Conservation (phyloP, 2,797 vertebrate genomes). For the Chrosomus eos region DNA sequence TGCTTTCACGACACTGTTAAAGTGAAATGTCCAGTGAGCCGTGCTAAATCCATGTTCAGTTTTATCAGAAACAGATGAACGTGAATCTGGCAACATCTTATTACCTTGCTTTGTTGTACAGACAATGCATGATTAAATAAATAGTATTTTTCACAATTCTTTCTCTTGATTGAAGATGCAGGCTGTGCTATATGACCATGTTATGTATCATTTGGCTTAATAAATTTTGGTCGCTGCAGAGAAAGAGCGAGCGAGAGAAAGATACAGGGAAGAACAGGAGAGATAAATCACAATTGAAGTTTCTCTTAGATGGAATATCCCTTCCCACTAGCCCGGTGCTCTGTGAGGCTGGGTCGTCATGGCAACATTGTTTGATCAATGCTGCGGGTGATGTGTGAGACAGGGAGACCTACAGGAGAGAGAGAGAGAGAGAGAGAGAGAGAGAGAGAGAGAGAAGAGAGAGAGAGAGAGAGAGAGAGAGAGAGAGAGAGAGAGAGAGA, state of each 20-base stretch:
- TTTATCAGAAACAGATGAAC: neutral
- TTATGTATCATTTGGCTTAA: slow-evolving; percentile 12
- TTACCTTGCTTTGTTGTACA: neutral
- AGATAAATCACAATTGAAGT: slow-evolving; percentile 50
- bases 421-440: slow-evolving; percentile 43
- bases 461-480: slow-evolving; percentile 39
- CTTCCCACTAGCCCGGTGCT: slow-evolving; percentile 29
- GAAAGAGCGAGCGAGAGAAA: neutral
- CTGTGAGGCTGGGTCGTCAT: slow-evolving; percentile 55
- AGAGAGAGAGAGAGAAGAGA: slow-evolving; percentile 44
- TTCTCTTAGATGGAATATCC: slow-evolving; percentile 60
- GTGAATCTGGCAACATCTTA: neutral
- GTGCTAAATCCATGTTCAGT: neutral
- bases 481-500: slow-evolving; percentile 42
- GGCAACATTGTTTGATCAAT: slow-evolving; percentile 66
- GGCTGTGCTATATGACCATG: neutral
- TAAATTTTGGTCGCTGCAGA: neutral
- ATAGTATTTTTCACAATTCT: neutral
- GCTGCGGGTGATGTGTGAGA: slow-evolving; percentile 57
- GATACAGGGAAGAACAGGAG: slow-evolving; percentile 17
- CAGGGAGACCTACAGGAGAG: slow-evolving; percentile 30
- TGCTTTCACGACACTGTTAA: neutral
- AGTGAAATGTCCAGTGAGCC: neutral
- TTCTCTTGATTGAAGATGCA: neutral
- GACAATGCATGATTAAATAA: neutral